Conservation (phyloP, 2,797 vertebrate genomes). For the Sternotherus odoratus region DNA sequence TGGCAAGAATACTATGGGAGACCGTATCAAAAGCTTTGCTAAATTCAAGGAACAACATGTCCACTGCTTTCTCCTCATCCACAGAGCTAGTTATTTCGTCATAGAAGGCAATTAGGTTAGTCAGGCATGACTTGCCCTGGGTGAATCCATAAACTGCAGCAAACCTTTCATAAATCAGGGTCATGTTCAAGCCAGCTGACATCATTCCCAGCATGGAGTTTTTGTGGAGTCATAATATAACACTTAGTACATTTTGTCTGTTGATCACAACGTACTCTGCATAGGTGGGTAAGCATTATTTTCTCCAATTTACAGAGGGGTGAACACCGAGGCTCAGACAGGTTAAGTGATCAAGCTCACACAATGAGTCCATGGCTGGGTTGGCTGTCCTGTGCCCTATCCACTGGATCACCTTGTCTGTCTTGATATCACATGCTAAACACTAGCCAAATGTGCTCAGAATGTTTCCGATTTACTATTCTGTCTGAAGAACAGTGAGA, state of each 20-base stretch:
- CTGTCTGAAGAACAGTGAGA: background rate
- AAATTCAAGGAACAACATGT: too few relatives aligned
- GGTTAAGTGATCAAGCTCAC: background rate
- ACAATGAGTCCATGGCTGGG: background rate
- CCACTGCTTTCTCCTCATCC: too few relatives aligned
- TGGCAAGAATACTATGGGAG: too few relatives aligned
- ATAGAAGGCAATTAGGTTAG: too few relatives aligned
- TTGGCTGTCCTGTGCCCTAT: background rate
- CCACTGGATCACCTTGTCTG: background rate
- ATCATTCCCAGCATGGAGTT: background rate
- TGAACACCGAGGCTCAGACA: background rate
- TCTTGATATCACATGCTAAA: background rate
- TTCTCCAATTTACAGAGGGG: background rate
- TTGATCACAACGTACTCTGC: background rate
- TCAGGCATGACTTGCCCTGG: too few relatives aligned
- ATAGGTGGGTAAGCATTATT: background rate
- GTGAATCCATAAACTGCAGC: background rate
- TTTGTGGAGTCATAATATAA: background rate
- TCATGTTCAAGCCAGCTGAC: background rate
- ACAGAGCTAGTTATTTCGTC: too few relatives aligned
- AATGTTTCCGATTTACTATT: background rate
- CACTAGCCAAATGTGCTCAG: background rate
- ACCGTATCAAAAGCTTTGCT: too few relatives aligned
- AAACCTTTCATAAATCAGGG: background rate
- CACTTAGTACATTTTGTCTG: accelerated